phyloP scores from a whole-genome alignment of 1,140 invertebrate species.

The Brachionus rubens region DNA sequence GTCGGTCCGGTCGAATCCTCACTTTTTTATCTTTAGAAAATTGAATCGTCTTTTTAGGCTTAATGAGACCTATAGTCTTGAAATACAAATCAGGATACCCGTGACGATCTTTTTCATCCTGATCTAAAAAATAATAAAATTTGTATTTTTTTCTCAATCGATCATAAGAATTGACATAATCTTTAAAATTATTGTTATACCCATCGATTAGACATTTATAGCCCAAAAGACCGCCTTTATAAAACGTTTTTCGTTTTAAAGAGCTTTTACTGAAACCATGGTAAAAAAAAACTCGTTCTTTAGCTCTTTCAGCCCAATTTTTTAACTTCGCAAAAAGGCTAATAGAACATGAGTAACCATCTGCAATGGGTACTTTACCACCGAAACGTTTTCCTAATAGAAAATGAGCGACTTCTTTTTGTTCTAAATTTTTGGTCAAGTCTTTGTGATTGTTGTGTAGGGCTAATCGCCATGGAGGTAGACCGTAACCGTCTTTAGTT shows the following conservation, averaged over 20 bases:
- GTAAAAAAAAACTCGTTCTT: neutral
- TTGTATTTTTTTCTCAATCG: too few relatives aligned
- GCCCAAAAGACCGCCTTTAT: neutral
- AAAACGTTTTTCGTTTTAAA: neutral
- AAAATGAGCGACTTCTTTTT: conserved; percentile 40
- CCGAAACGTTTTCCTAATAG: conserved; percentile 34
- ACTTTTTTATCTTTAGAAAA: neutral
- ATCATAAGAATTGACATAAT: neutral
- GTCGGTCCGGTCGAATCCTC: neutral
- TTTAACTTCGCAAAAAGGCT: conserved; percentile 15
- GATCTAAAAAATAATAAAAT: too few relatives aligned
- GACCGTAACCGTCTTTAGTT: conserved; percentile 35
- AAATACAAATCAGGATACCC: conserved; percentile 32
- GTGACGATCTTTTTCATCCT: conserved; percentile 5
- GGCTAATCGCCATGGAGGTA: conserved; percentile 41
- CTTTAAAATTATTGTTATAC: neutral
- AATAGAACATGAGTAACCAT: neutral
- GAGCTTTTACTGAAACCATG: conserved; percentile 10
- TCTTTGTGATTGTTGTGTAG: conserved; percentile 44
- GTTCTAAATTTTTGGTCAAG: neutral
- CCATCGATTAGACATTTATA: neutral
- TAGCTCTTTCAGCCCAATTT: conserved; percentile 29
- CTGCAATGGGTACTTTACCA: conserved; percentile 29
- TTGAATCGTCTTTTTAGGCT: neutral
- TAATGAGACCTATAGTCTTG: conserved; percentile 28